Conservation (phyloP, 2,113 vertebrate genomes). For the Apodemus speciosus region DNA sequence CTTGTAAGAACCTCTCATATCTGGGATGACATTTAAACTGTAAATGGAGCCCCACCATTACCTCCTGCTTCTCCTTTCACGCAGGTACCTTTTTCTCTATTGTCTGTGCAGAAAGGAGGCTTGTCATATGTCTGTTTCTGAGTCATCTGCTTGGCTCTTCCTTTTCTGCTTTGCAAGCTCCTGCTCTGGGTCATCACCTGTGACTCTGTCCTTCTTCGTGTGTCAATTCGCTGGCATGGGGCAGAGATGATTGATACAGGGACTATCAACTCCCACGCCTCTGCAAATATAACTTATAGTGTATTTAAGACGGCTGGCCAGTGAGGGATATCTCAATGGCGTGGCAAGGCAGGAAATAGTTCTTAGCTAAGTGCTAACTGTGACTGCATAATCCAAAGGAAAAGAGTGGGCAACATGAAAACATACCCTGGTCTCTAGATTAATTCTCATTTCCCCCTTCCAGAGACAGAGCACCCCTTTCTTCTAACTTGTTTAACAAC, state of each 20-base stretch:
- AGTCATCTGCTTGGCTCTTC: constrained; percentile 8
- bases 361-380: constrained; percentile 22
- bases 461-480: neutral
- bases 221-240: neutral
- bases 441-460: neutral
- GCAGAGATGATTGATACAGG: neutral
- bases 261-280: neutral
- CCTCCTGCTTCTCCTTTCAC: constrained; percentile 31
- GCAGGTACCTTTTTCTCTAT: constrained; percentile 32
- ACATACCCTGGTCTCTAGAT: neutral
- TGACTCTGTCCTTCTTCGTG: neutral
- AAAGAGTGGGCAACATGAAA: constrained; percentile 31
- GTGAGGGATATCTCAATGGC: neutral
- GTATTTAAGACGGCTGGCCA: constrained; percentile 31
- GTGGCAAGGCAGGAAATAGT: constrained; percentile 19
- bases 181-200: neutral
- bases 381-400: neutral
- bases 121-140: constrained; percentile 31
- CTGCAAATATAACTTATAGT: neutral
- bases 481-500: neutral
- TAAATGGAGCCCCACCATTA: constrained; percentile 43
- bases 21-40: constrained; percentile 29
- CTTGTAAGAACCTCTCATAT: constrained; percentile 52
- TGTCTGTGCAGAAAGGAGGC: constrained; percentile 14
- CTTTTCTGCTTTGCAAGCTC: neutral